Base-by-base conservation (phyloP, 2,888 invertebrate species). In the Hoplodrina ambigua region DNA sequence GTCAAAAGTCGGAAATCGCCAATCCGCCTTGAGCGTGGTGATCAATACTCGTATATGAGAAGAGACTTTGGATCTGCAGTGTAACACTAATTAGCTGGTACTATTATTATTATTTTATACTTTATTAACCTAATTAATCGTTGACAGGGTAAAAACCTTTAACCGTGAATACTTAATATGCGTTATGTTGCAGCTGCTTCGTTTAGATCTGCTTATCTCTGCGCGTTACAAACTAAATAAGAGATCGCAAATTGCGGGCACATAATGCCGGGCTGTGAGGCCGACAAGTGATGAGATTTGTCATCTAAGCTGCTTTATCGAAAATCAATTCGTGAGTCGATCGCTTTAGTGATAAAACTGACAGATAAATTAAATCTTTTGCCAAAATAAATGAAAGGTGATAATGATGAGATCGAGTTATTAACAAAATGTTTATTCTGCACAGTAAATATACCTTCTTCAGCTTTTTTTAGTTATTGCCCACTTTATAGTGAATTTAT, bases 261-360 rank as follows among this genome's bases (percentile, higher is more conserved):
- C 10, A 15, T n/a, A 25, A 1, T 10, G 4, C 19, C 37, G 20
- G 44, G 50, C 44, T 63, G 46, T 20, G 59, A 44, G 11, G 17
- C 44, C 6, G 44, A 37, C 25, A 13, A 59, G 41, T 53, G 19
- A 3, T 52, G 15, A 13, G 44, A 69, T 44, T 41, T 52, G 33
- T 33, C n/a, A 63, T 19, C n/a, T 25, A 37, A 57, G 57, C 2
- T 25, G 25, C 19, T 72, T 58, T 59, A 37, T 25, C 6, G 8
- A 37, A 58, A 19, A 4, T 19, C 11, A 5, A 50, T 50, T 60
- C 20, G 17, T 20, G 30, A 72, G 41, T 44, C n/a, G 50, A 68
- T 52, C 30, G 0, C 44, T 30, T 0, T 33, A 44, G n/a, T 52
- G 41, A 60, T 72, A 15, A 44, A 61, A 25, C n/a, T 52, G 73